Evolutionary conservation across 1,140 invertebrate species (phyloP), one percentile per base, ranked within the genome.

Genomic region (Dendroctonus ponderosae): DNA sequence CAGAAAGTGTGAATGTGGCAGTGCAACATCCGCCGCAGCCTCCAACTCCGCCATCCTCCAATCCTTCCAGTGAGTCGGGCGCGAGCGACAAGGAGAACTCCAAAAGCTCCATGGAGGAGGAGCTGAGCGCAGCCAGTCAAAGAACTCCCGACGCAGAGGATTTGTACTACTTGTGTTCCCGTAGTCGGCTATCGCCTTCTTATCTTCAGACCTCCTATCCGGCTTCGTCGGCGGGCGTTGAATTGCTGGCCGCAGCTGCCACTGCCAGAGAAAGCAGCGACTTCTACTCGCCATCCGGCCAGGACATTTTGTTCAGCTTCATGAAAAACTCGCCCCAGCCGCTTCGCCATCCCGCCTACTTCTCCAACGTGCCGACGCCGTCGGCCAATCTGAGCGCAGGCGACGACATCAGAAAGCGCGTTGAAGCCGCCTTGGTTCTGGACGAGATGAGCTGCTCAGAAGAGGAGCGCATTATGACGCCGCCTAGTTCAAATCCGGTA

Each of bases 401-500:
- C 7, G 89, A 86, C 60, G 87, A 86, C 42, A 85, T 88, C 2
- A 82, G 89, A 61, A 83, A 86, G 54, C 82, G 87, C 54, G 88
- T 90, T 6, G 89, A 90, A 76, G 88, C 88, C 3, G 87, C 87
- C 5, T 75, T 89, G 5, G 85, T 83, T 9, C 80, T 81, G 2
- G 83, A 84, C 6, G 82, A 86, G 68, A 82, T 82, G 53, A 73
- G 72, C n/a, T 74, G 70, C 49, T 68, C 75, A 74, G 75, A 74
- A 39, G 76, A 79, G 82, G 76, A 79, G 82, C 65, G 83, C 80
- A 12, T 82, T 82, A 79, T 87, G 0, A 87, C 87, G 3, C 86
- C 87, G 0, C 85, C 89, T 0, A 85, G 85, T 41, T 89, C 88
- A 6, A 85, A 84, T 72, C 82, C 84, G 0, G 83, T 83, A 6